Evolutionary conservation across 2,113 vertebrate genomes (phyloP), one percentile per base, ranked within the genome.

Genomic region (Bufo bufo): DNA sequence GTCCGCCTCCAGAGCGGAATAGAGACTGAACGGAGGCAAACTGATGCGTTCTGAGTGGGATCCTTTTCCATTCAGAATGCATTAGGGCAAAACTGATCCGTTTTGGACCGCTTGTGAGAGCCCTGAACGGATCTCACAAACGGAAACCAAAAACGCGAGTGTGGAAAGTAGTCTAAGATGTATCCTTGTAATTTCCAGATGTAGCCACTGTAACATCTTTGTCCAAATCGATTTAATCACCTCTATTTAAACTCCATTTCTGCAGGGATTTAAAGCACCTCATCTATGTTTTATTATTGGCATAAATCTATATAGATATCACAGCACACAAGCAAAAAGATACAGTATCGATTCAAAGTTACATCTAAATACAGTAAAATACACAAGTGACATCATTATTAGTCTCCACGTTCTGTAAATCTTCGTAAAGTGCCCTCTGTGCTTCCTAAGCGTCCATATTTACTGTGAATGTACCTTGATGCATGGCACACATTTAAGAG

Each of bases 331-430:
- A 50, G 47, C 47, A 75, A 50, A 50, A 9, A 50, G 43, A 17
- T 47, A 6, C 17, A 50, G 16, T 75, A 75, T 75, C 20, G 72
- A 75, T 75, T 20, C 17, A 7, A 50, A 19, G 16, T 20, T 49
- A 20, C 72, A 75, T 75, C 47, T 75, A 50, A 75, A 50, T 50
- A 75, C 72, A 75, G 72, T 50, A 50, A 19, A 75, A 19, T 75
- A 19, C 17, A 20, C 4, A 8, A 49, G 50, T 3, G 6, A 2
- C 45, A 19, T 49, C 72, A 75, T 75, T 75, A 75, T 75, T 20
- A 47, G 72, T 50, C 6, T 11, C 16, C 72, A 0, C 2, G 13
- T 75, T 14, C 6, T 50, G 72, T 75, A 75, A 75, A 20, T 49
- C 72, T 75, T 20, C 8, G 17, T 14, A 47, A 74, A 74, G 71